Conservation (phyloP, 1,140 invertebrate genomes). For the Mylabris phalerata region DNA sequence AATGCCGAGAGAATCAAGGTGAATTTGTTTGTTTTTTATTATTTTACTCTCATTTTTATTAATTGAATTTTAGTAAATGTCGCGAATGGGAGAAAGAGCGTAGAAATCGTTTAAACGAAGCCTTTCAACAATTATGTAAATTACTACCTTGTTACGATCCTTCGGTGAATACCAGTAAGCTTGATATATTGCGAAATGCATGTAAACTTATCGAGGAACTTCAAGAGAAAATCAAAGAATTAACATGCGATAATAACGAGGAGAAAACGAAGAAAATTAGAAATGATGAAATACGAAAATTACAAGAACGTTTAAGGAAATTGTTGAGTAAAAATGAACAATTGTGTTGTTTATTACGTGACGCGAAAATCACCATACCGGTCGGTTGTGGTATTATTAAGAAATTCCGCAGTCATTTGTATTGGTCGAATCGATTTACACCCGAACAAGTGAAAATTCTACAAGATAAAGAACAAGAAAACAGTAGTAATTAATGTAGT, state of each 20-base stretch:
- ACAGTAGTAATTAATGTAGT: slow-evolving; percentile 19
- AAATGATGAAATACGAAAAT: slow-evolving; percentile 37
- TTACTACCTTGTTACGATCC: slow-evolving; percentile 46
- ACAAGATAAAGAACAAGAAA: slow-evolving; percentile 30
- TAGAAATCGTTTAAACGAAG: slow-evolving; percentile 44
- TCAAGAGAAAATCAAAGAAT: slow-evolving; percentile 41
- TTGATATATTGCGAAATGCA: slow-evolving; percentile 45
- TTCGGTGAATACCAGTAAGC: slow-evolving; percentile 41
- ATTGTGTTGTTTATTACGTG: slow-evolving; percentile 40
- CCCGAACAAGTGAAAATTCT: slow-evolving; percentile 30
- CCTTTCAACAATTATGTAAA: slow-evolving; percentile 43
- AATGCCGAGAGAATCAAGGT: slow-evolving; percentile 19
- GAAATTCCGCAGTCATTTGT: slow-evolving; percentile 21
- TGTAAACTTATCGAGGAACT: slow-evolving; percentile 44
- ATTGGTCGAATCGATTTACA: slow-evolving; percentile 32
- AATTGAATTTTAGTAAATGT: slow-evolving; percentile 28
- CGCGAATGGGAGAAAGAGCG: slow-evolving; percentile 48
- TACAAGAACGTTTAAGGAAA: slow-evolving; percentile 42
- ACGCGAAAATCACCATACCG: slow-evolving; percentile 44
- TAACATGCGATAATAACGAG: slow-evolving; percentile 25
- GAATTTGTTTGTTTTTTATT: background rate
- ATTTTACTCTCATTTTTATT: background rate
- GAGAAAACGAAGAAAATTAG: slow-evolving; percentile 1
- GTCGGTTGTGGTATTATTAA: slow-evolving; percentile 27
- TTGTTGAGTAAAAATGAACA: slow-evolving; percentile 44